Base-by-base conservation (phyloP, 1,140 invertebrate species). In the Orius insidiosus region DNA sequence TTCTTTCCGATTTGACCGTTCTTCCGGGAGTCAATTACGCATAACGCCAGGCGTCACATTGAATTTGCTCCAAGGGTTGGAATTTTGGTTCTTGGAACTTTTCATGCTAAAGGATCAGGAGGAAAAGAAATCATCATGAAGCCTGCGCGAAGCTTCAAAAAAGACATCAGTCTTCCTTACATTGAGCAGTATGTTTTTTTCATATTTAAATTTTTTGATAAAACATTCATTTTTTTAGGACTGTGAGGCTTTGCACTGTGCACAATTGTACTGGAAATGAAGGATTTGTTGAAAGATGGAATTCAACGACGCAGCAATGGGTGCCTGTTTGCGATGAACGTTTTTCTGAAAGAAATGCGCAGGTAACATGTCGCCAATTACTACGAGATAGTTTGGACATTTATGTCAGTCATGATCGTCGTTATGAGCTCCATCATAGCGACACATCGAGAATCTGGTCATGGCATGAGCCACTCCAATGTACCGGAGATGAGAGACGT, bases 31-130 rank as follows among this genome's bases (percentile, higher is more conserved):
- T 75, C 0, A 89, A 79, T 2, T 99, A 2, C 80, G 75, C 0
- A 89, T 99, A 48, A 74, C 78, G 47, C 80, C 90, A 3, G 93
- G 92, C 5, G 92, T 95, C 1, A 72, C 80, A 2, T 99, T 58
- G 88, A 96, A 65, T 96, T 99, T 63, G 80, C 80, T 39, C 90
- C 94, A 2, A 95, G 93, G 67, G 87, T 99, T 52, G 93, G 95
- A 0, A 93, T 99, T 50, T 66, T 99, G 7, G 93, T 97, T 4
- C 67, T 98, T 43, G 96, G 96, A 0, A 80, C 80, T 1, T 63
- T 99, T n/a, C 15, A 53, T 16, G 93, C 90, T 2, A 63, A 76
- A 46, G 96, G 95, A 0, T 72, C 74, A 30, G 68, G 70, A 45
- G 78, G 79, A 32, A 68, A 78, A 16, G 82, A 85, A 45, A 94